Base-by-base conservation (phyloP, 2,888 invertebrate species). In the Zaprionus obscuricornis region DNA sequence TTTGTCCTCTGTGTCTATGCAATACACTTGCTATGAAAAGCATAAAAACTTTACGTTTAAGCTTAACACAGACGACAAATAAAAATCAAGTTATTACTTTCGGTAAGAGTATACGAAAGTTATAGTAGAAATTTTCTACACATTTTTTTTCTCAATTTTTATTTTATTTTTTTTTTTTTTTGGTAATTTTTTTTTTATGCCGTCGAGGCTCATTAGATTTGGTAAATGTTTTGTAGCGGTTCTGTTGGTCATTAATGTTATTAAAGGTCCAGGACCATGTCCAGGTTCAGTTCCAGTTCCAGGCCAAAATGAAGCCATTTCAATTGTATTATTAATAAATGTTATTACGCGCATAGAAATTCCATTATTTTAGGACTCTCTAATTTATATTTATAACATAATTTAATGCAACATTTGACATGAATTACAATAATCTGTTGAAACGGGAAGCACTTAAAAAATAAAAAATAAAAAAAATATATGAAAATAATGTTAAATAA, bases 121-220 rank as follows among this genome's bases (percentile, higher is more conserved):
- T n/a, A n/a, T n/a, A n/a, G n/a, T n/a, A n/a, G n/a, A n/a, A n/a
- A n/a, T n/a, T n/a, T n/a, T n/a, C n/a, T n/a, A n/a, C n/a, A n/a
- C n/a, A n/a, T 59, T 54, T 43, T 20, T 22, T 56, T 62, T 62
- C 33, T 51, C 33, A 39, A 36, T 24, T 50, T 2, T 55, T 24
- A 52, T 52, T 63, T 34, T 42, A 57, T 50, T 56, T 65, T 60
- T 46, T 42, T 37, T 1, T 43, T 33, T 47, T 27, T 22, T 10
- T 17, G 7, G 43, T 40, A 56, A 62, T 54, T 51, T 46, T 45
- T 66, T 78, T 87, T 85, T 89, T 85, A 88, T 86, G 87, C 85
- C 85, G 89, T 88, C 85, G 81, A 87, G 89, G 89, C 88, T 89
- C 89, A 89, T 89, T 89, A 89, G 87, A 89, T 86, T 87, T 83